A percentile compares a stretch with the other conserved stretches of the same genome.
Evolutionary conservation across 1,140 invertebrate genomes (phyloP).

Genomic region (Drosophila grimshawi): DNA sequence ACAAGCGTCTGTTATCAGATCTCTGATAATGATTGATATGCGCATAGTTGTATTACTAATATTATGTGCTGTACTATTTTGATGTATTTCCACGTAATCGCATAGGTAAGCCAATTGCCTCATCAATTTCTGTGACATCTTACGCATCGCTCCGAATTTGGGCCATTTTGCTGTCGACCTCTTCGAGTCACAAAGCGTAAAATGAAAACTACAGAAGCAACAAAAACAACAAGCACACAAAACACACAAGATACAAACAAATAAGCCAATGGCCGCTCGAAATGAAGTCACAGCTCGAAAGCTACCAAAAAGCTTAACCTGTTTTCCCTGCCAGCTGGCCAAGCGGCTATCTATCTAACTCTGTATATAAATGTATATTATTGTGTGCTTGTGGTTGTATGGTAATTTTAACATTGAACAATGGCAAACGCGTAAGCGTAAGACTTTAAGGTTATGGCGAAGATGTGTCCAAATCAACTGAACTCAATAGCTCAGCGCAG

Average conservation of each 20-base stretch:
- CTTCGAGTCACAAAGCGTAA: conserved; percentile 70
- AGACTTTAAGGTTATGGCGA: conserved; percentile 44
- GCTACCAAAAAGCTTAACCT: conserved; percentile 75
- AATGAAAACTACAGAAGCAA: conserved; percentile 64
- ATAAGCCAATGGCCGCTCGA: conserved; percentile 47
- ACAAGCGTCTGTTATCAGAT: conserved; percentile 27
- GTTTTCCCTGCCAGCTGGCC: conserved; percentile 51
- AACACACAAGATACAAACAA: conserved; percentile 26
- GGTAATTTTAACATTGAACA: conserved; percentile 72
- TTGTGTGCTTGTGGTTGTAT: conserved; percentile 47
- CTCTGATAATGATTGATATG: conserved; percentile 49
- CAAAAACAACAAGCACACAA: conserved; percentile 43
- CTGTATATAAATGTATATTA: conserved; percentile 8
- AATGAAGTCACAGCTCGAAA: conserved; percentile 75
- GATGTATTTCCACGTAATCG: conserved; percentile 17
- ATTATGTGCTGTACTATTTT: conserved; percentile 2
- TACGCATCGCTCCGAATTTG: conserved; percentile 58
- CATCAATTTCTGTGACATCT: conserved; percentile 48
- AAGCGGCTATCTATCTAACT: conserved; percentile 27
- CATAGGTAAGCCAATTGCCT: conserved; percentile 43
- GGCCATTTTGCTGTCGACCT: conserved; percentile 67
- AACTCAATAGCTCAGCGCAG: conserved; percentile 3
- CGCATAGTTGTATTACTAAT: conserved; percentile 22
- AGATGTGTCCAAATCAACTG: conserved; percentile 52
- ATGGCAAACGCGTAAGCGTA: conserved; percentile 40